Base-by-base conservation (phyloP, 2,797 vertebrate genomes). In the Cossypha niveicapilla region DNA sequence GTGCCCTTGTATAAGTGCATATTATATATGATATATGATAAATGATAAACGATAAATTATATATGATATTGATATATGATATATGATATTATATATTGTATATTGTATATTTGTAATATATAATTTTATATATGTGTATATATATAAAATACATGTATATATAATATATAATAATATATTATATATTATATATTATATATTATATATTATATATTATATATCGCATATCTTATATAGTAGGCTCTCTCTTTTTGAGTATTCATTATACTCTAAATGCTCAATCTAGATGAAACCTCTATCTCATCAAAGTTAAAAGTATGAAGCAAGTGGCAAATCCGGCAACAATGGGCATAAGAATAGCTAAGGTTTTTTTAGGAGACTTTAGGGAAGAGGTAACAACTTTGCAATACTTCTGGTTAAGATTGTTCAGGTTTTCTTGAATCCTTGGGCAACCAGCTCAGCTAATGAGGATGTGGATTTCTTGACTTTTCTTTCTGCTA, bases 361-460 rank as follows among this genome's bases (percentile, higher is more conserved):
- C 17, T 30, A 27, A 0, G 0, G 0, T 0, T 6, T 50, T 74
- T 88, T 79, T 30, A 32, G 27, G 34, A 74, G 13, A 37, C 13
- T 65, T 85, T 6, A 82, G 23, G 75, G 51, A 37, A 80, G 57
- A 57, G 4, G 3, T 18, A 77, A 56, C 16, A 56, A 56, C 10
- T 41, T 56, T 45, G n/a, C 11, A 53, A 35, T 12, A 18, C 62
- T 82, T 70, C 34, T 85, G 35, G 16, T 34, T 50, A 37, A 66
- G 17, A 42, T 51, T 1, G 3, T 2, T 70, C 3, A 0, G 10
- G 0, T 3, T 53, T 57, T 14, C 50, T 73, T 56, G 10, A 62
- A 61, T 78, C 66, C 32, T 39, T 14, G 4, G 18, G n/a, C 30
- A 88, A 67, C 7, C 2, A 68, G 17, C 10, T 35, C 44, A 60